Percentiles rank a stretch among this genome's conserved stretches.
These are phyloP conservation scores for Drosophila persimilis DNA, from an alignment of 1,140 invertebrate species.

Conservation along the genomic window DNA sequence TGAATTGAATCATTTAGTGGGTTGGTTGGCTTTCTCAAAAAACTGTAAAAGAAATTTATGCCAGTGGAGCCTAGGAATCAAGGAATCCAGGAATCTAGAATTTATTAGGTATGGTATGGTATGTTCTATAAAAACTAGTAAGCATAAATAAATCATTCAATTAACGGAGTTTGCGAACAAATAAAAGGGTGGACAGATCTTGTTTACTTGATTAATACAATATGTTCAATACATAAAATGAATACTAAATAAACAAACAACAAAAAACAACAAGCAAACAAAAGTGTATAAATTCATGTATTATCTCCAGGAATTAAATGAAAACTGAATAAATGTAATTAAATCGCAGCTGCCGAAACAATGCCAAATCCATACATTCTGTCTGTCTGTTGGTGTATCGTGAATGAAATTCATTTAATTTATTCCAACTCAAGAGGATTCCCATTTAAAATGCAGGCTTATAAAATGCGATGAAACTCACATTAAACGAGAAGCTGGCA, in stretches of 20 bases:
- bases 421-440: slow-evolving; percentile 5
- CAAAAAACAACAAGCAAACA: slow-evolving; percentile 3
- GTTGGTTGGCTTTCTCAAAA: neutral
- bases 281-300: slow-evolving; percentile 3
- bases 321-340: slow-evolving; percentile 32
- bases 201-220: no score
- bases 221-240: neutral
- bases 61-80: neutral
- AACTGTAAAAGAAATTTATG: slow-evolving; percentile 12
- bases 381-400: neutral
- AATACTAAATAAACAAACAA: slow-evolving; percentile 6
- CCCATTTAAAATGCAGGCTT: slow-evolving; percentile 19
- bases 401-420: slow-evolving; percentile 40
- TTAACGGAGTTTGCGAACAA: no score
- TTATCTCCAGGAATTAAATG: slow-evolving; percentile 14
- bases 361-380: slow-evolving; percentile 28
- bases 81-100: neutral
- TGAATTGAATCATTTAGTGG: slow-evolving; percentile 9
- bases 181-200: no score
- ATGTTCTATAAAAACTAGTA: neutral
- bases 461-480: neutral
- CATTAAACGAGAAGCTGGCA: no score
- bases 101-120: neutral
- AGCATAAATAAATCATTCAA: no score
- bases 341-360: slow-evolving; percentile 20